Evolutionary conservation across 2,888 invertebrate genomes (phyloP), one percentile per base, ranked within the genome.

Genomic region (Stictocephala bisonia): DNA sequence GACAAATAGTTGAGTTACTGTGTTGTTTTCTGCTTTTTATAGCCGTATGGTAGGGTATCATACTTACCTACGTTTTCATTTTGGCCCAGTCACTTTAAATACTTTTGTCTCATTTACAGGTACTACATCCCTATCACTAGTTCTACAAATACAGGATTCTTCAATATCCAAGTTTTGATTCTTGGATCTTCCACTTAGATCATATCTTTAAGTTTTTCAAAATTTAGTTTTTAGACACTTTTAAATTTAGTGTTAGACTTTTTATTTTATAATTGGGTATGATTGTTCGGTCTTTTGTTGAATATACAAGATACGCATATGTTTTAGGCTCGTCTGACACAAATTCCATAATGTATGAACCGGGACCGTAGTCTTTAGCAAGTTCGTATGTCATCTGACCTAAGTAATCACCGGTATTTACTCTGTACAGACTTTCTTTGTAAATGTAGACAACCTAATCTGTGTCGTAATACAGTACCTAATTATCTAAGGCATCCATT

Each of bases 321-420:
- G 40, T 71, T 56, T 75, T 75, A 20, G 75, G 70, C 3, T 66
- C 70, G 1, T 69, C 68, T 50, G 72, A 72, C 1, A 68, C 64
- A 56, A 56, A 74, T 24, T 67, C 60, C 20, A 31, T 60, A 20
- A 75, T 72, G 35, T 60, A 69, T 1, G 68, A 50, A 1, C 68
- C 68, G 2, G 27, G 50, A 11, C 67, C 66, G 44, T 69, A 56
- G n/a, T 72, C 72, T n/a, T n/a, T n/a, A 11, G 40, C 18, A 1
- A 73, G 50, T n/a, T 72, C 72, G 27, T 72, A 66, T 7, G 50
- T 72, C 66, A 44, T 60, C 40, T 72, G 40, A 2, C 72, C 70
- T 27, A 70, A 40, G 44, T 72, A 60, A 56, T 71, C 71, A 22
- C 75, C 72, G 3, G 73, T 73, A 44, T 53, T 35, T 15, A 75